Evolutionary conservation across 2,888 invertebrate genomes (phyloP), one percentile per base, ranked within the genome.

Genomic region (Drosophila subquinaria): DNA sequence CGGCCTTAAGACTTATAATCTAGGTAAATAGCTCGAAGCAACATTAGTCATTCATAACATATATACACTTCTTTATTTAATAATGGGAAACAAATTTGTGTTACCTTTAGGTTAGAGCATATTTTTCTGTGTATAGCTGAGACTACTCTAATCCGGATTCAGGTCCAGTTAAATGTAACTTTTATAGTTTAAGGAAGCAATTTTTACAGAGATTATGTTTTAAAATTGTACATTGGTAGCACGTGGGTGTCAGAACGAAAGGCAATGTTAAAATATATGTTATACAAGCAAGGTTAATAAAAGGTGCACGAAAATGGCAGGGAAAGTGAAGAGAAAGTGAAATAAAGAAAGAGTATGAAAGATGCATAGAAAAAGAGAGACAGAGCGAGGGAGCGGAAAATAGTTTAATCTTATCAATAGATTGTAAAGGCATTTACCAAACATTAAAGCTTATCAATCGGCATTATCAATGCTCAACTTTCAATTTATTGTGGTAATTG

Each of bases 111-210:
- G 30, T 6, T 2, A 15, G n/a, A 11, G 42, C 42, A 42, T 42
- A 27, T 55, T 27, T 17, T 11, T 42, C 13, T 35, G 2, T 13
- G 36, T 6, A 11, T 43, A 53, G 27, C 23, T 17, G 40, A 23
- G 15, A 17, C 42, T 5, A 56, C 36, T 42, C 27, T 30, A n/a
- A 8, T 57, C 11, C 20, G 43, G 23, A 36, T 20, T 23, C 11
- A 27, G 4, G 36, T 35, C 23, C 27, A 36, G 11, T 43, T 11
- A 35, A 71, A 64, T 64, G 48, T 55, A 60, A 35, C 38, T 68
- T 73, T 68, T 45, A 78, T 73, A 73, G 66, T 75, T 75, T 73
- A 51, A 35, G 55, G n/a, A 71, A 59, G 55, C 38, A 53, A 73
- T 76, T 74, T 72, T 55, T 57, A 53, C 45, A 47, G 36, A 72